phyloP scores from a whole-genome alignment of 2,888 invertebrate genomes.

The Drosophila austrosaltans region DNA sequence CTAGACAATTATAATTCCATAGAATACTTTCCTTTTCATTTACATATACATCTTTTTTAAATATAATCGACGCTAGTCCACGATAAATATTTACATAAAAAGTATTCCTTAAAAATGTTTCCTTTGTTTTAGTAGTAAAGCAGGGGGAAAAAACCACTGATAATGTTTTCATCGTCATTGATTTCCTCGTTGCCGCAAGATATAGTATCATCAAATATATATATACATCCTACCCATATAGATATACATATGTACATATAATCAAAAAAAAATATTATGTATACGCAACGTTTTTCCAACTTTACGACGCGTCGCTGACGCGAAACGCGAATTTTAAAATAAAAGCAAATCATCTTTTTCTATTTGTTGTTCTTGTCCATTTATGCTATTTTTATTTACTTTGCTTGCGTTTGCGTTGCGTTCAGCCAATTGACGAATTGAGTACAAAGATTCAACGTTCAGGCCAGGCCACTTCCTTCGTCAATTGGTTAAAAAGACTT shows the following conservation, averaged over 20 bases:
- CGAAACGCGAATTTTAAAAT: conserved; percentile 66
- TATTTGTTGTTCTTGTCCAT: conserved; percentile 48
- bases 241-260: conserved; percentile 39
- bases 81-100: background rate
- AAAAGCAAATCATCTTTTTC: conserved; percentile 64
- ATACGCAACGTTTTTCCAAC: conserved; percentile 45
- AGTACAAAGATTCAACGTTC: conserved; percentile 24
- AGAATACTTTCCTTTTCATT: too few relatives aligned
- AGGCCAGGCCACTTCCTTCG: conserved; percentile 36
- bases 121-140: background rate
- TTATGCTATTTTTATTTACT: conserved; percentile 55
- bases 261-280: conserved; percentile 38
- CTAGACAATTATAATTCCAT: too few relatives aligned
- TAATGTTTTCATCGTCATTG: background rate
- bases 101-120: background rate
- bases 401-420: conserved; percentile 37
- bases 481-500: conserved; percentile 55
- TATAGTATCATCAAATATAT: conserved; percentile 1
- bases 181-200: background rate
- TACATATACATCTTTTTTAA: background rate
- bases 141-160: background rate
- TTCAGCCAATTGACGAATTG: conserved; percentile 60
- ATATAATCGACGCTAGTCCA: background rate
- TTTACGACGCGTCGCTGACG: conserved; percentile 66
- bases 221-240: background rate